Evolutionary conservation across 2,113 vertebrate genomes (phyloP).

Genomic region (Zosterops hypoxanthus): DNA sequence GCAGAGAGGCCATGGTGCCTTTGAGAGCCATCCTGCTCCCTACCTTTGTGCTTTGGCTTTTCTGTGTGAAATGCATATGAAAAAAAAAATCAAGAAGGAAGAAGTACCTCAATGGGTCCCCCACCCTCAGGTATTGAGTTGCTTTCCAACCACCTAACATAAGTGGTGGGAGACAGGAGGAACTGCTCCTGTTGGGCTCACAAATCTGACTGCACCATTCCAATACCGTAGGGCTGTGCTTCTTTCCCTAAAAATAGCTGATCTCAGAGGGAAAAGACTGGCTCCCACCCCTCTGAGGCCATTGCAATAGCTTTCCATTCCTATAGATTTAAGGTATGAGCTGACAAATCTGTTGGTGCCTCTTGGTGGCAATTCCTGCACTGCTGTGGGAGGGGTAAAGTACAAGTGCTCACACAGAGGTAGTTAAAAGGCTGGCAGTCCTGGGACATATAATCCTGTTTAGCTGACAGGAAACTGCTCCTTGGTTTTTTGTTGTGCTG

Average conservation of each 20-base stretch:
- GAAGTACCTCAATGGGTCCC: background rate
- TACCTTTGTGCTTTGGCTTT: background rate
- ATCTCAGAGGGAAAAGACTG: background rate
- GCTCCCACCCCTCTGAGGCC: background rate
- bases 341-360: background rate
- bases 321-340: background rate
- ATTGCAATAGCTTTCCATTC: background rate
- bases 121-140: background rate
- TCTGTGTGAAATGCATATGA: background rate
- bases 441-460: background rate
- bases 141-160: background rate
- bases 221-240: rapidly evolving
- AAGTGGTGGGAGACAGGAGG: background rate
- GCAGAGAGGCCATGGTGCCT: background rate
- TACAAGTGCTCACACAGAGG: background rate
- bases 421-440: background rate
- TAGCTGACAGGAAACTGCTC: background rate
- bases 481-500: background rate
- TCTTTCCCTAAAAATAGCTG: background rate
- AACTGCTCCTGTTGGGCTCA: background rate
- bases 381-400: background rate
- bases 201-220: background rate
- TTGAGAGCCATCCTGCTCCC: background rate
- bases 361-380: background rate
- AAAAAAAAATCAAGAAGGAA: background rate